Evolutionary conservation across 2,113 vertebrate species (phyloP).

Genomic region (Corythornis cristatus): DNA sequence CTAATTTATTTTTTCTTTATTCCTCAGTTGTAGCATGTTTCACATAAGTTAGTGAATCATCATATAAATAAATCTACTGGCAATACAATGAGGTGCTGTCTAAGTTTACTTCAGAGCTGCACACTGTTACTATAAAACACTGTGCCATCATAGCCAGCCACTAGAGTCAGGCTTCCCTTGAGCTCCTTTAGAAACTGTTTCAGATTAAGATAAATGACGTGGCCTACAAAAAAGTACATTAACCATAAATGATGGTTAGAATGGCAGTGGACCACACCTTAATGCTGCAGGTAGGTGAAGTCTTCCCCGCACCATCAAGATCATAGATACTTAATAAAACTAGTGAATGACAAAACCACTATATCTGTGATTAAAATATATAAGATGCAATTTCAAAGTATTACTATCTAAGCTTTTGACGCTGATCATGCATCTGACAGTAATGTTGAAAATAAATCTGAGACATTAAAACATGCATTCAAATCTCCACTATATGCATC

Average conservation of each 20-base stretch:
- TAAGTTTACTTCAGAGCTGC: background rate
- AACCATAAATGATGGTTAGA: background rate
- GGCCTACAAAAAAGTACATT: background rate
- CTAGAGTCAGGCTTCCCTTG: background rate
- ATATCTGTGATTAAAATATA: background rate
- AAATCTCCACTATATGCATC: background rate
- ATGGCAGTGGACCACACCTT: background rate
- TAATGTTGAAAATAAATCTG: background rate
- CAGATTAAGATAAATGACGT: background rate
- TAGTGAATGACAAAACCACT: background rate
- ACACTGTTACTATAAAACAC: background rate
- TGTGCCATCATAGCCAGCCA: background rate
- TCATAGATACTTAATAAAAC: background rate
- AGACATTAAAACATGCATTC: background rate
- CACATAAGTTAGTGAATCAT: background rate
- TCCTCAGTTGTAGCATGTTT: background rate
- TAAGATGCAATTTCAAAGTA: background rate
- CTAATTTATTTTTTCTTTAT: background rate
- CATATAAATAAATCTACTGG: background rate
- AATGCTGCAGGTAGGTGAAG: background rate
- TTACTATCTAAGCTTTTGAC: background rate
- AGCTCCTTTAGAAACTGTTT: background rate
- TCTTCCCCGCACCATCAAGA: background rate
- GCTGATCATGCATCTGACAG: background rate
- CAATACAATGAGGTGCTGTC: background rate